A percentile compares a stretch with the other conserved stretches of the same genome.
Conservation (phyloP, 2,113 vertebrate species). For the Rhea pennata region DNA sequence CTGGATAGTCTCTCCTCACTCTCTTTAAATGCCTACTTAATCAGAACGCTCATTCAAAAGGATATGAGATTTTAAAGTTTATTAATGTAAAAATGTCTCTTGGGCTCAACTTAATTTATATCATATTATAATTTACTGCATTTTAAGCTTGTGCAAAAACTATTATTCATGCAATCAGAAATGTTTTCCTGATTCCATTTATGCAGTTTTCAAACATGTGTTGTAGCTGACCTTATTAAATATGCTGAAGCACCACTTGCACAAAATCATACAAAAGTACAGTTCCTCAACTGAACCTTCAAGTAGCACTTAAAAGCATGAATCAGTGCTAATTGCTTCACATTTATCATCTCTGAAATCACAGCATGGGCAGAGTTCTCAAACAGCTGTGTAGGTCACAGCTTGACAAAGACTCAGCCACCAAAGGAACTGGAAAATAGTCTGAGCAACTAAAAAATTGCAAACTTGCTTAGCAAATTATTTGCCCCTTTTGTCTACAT, state of each 20-base stretch:
- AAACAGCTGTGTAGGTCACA: constrained; percentile 60
- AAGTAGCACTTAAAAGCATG: constrained; percentile 54
- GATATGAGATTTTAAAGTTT: constrained; percentile 61
- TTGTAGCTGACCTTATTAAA: constrained; percentile 78
- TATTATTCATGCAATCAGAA: constrained; percentile 79
- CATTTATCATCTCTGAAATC: constrained; percentile 58
- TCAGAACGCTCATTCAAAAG: constrained; percentile 50
- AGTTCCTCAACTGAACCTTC: constrained; percentile 42
- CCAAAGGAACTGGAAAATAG: not conserved
- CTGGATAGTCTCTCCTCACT: not conserved
- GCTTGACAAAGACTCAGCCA: not conserved
- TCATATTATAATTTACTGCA: constrained; percentile 66
- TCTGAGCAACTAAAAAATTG: not conserved
- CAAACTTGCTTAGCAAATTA: not conserved
- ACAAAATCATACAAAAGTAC: constrained; percentile 60
- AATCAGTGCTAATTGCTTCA: constrained; percentile 70
- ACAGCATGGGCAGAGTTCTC: constrained; percentile 39
- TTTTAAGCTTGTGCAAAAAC: constrained; percentile 71
- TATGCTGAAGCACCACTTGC: constrained; percentile 66
- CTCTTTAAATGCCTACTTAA: constrained; percentile 60
- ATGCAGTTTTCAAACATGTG: constrained; percentile 78
- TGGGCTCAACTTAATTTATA: constrained; percentile 67
- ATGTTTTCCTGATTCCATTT: constrained; percentile 77
- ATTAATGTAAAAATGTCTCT: constrained; percentile 69
- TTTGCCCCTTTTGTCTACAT: not conserved